phyloP scores from a whole-genome alignment of 2,113 vertebrate species.

The Apodemus speciosus region DNA sequence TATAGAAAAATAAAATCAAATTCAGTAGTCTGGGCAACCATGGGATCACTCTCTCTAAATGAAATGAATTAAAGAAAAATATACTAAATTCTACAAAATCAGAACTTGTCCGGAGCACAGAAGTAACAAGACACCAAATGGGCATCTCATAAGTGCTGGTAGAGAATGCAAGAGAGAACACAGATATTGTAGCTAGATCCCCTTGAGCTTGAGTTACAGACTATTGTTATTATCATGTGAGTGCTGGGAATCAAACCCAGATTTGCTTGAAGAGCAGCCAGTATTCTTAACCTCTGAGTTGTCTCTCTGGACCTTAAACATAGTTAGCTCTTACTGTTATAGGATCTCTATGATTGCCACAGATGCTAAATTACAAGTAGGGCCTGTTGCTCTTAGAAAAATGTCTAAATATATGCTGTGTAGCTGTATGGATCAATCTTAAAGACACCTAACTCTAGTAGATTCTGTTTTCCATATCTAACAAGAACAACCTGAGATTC shows the following conservation, averaged over 20 bases:
- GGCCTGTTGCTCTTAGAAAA: background rate
- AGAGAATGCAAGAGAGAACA: background rate
- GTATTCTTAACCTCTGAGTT: background rate
- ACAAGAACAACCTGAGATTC: background rate
- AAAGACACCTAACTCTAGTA: background rate
- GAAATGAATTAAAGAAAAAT: background rate
- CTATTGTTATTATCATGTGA: background rate
- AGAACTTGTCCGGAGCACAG: background rate
- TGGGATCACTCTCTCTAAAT: background rate
- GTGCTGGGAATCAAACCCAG: background rate
- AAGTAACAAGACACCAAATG: background rate
- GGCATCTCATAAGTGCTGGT: background rate
- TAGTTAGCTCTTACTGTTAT: background rate
- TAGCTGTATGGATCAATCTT: background rate
- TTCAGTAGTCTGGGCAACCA: background rate
- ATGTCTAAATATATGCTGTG: background rate
- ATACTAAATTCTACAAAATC: background rate
- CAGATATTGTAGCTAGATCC: background rate
- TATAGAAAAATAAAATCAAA: slow-evolving; percentile 22
- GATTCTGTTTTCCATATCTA: background rate
- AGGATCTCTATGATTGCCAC: background rate
- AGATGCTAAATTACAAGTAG: background rate
- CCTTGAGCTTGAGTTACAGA: background rate
- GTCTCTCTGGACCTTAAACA: background rate
- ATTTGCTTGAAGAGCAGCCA: background rate